Percentiles rank a stretch among this genome's conserved stretches.
phyloP scores from a whole-genome alignment of 2,888 invertebrate species.

The Sphinx pinastri region DNA sequence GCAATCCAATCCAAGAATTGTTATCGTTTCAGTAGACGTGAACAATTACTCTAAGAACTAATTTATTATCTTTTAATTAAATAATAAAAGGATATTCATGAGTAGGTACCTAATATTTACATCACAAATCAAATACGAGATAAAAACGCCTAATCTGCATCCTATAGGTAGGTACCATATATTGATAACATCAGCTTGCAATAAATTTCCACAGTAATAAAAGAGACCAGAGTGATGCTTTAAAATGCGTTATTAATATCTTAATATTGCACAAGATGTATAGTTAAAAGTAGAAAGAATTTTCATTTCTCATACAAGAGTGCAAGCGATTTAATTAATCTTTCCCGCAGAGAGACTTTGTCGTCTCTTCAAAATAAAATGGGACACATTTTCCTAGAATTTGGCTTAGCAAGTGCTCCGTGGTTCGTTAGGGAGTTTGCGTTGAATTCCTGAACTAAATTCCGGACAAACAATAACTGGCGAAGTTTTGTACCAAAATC shows the following conservation, averaged over 20 bases:
- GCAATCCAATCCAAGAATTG: too few species aligned
- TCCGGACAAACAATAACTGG: slow-evolving; percentile 32
- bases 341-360: slow-evolving; percentile 16
- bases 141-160: too few species aligned
- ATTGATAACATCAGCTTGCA: too few species aligned
- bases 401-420: slow-evolving; percentile 27
- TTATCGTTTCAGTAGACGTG: too few species aligned
- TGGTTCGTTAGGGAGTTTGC: slow-evolving; percentile 37
- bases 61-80: too few species aligned
- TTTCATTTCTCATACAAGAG: slow-evolving; percentile 14
- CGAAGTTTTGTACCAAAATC: slow-evolving; percentile 33
- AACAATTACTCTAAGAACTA: too few species aligned
- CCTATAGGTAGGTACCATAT: too few species aligned
- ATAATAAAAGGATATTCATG: too few species aligned
- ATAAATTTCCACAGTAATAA: background rate
- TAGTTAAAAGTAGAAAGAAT: background rate
- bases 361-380: slow-evolving; percentile 19
- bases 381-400: slow-evolving; percentile 18
- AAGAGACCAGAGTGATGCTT: background rate
- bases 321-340: slow-evolving; percentile 23
- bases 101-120: too few species aligned
- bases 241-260: slow-evolving; percentile 14
- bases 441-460: slow-evolving; percentile 34
- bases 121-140: too few species aligned
- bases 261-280: background rate